Conservation (phyloP, 2,113 vertebrate species). For the Nothobranchius furzeri region DNA sequence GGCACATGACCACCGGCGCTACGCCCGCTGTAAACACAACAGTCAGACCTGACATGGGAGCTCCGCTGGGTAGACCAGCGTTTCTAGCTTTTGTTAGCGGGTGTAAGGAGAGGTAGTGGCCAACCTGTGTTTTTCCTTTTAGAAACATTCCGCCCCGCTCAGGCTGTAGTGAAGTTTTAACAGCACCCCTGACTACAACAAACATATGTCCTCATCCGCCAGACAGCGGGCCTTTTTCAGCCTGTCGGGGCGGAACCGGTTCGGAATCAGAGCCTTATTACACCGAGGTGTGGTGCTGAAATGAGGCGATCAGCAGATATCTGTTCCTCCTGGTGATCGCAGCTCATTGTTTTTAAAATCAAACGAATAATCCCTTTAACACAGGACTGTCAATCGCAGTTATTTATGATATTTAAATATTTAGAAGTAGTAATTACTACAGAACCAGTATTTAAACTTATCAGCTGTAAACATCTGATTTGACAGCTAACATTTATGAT, state of each 20-base stretch:
- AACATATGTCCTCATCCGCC: background rate
- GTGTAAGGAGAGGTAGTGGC: background rate
- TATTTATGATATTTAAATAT: too few species aligned
- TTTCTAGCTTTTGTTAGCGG: background rate
- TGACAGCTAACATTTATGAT: background rate
- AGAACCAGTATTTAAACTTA: background rate
- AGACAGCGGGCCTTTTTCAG: conserved; percentile 5
- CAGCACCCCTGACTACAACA: background rate
- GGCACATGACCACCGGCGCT: conserved; percentile 52
- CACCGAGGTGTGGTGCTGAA: background rate
- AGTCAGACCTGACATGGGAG: conserved; percentile 12
- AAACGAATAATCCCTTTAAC: background rate
- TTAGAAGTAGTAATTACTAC: background rate
- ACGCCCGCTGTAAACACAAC: conserved; percentile 37
- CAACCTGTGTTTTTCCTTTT: background rate
- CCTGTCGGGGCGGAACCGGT: conserved; percentile 6
- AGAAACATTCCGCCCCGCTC: conserved; percentile 3
- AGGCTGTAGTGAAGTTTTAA: background rate
- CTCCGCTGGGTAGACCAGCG: background rate
- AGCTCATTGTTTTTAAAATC: too few species aligned
- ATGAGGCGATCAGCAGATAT: background rate
- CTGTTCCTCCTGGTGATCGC: background rate
- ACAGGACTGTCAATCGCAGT: background rate
- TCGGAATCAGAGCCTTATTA: background rate
- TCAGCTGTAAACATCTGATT: background rate